phyloP scores from a whole-genome alignment of 2,888 invertebrate species.

The Villa cingulata region DNA sequence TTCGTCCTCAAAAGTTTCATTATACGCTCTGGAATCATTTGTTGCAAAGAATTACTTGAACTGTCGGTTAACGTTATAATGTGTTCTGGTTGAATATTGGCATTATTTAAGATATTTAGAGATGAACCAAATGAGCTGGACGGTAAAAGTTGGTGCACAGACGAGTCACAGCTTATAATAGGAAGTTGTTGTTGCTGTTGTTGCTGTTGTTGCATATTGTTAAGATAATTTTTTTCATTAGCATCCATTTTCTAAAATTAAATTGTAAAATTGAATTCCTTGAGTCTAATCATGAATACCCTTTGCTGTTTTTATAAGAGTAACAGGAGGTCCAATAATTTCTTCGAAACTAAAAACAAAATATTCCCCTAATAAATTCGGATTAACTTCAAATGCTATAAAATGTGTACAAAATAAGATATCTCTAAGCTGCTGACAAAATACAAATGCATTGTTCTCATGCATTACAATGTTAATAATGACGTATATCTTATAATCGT shows the following conservation, averaged over 20 bases:
- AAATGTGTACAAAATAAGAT: neutral
- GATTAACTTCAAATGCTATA: constrained; percentile 1
- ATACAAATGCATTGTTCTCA: constrained; percentile 1
- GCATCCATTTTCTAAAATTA: neutral
- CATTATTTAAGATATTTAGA: no score
- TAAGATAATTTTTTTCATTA: no score
- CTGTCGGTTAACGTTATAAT: no score
- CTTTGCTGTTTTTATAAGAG: constrained; percentile 1
- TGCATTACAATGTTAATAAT: constrained; percentile 10
- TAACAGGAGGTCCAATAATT: constrained; percentile 2
- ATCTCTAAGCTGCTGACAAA: neutral
- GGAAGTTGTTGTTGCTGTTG: no score
- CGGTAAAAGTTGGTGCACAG: no score
- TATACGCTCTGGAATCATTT: no score
- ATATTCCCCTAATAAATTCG: neutral
- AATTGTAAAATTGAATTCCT: constrained; percentile 1
- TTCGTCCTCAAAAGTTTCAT: no score
- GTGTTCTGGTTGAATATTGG: no score
- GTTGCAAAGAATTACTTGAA: no score
- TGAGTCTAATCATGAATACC: constrained; percentile 1
- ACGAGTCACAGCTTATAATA: no score
- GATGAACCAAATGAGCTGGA: no score
- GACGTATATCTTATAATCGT: constrained; percentile 9
- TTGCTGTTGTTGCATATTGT: no score
- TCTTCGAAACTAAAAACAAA: neutral